Base-by-base conservation (phyloP, 2,113 vertebrate species). In the Tautogolabrus adspersus region DNA sequence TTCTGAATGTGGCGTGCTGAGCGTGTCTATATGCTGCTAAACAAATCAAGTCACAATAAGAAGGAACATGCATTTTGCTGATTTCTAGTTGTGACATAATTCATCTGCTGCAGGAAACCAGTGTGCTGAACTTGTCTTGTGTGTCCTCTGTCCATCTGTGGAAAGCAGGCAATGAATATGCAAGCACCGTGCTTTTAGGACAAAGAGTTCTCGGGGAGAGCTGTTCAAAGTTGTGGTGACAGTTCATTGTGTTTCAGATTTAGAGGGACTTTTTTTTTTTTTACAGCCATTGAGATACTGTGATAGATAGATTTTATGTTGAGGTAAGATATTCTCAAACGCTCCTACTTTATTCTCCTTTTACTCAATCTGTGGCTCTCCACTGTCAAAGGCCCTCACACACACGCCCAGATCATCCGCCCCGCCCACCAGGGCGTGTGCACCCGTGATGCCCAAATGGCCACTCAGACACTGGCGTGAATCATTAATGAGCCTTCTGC, bases 401-500 rank as follows among this genome's bases (percentile, higher is more conserved):
- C 15, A 62, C 34, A 38, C 30, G n/a, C 37, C 16, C 55, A 16
- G 59, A 66, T 22, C 54, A 8, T 77, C 11, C 5, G 49, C 82
- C 78, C 75, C 72, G 40, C 89, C 90, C 74, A 42, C 54, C 66
- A 38, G 57, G 46, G 56, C 71, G 72, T 68, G 60, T 77, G 67
- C 34, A 15, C 51, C 2, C 19, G 52, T 78, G 84, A 63, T 10
- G 66, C 78, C 78, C 82, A 84, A 82, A 73, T 80, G 84, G 81
- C 85, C 81, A 75, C 77, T 87, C 83, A 83, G 84, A 90, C 71
- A 52, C 61, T 8, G 63, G 38, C 47, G 66, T 93, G 87, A 93
- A 94, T 94, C 87, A 93, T 94, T 93, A 68, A 95, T 93, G 89
- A 92, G 70, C 60, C 61, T 72, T 88, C 76, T 76, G 74, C 87